Conservation (phyloP, 2,888 invertebrate genomes). For the Cheilosia vulpina region DNA sequence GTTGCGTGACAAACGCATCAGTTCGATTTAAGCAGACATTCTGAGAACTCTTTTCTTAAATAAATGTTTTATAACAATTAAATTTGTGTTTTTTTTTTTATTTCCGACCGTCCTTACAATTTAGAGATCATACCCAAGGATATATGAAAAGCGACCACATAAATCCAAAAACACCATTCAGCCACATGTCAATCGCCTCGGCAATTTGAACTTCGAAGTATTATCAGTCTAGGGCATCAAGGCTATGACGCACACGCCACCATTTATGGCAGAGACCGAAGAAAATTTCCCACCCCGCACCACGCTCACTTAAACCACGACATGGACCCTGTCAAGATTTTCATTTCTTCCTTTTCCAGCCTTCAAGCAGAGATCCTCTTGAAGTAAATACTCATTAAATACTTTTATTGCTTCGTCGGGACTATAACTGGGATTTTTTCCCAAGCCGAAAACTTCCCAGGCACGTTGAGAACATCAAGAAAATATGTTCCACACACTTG, state of each 20-base stretch:
- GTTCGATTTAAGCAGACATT: too few species aligned
- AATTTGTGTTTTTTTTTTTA: too few species aligned
- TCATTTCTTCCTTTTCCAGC: not conserved
- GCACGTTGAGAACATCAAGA: conserved; percentile 70
- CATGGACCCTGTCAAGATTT: conserved; percentile 15
- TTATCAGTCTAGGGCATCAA: conserved; percentile 37
- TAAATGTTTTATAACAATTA: too few species aligned
- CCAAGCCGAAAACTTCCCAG: conserved; percentile 44
- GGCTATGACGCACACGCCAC: conserved; percentile 27
- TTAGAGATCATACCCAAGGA: not conserved
- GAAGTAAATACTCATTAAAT: conserved; percentile 72
- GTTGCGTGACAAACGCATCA: too few species aligned
- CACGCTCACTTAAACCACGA: conserved; percentile 17
- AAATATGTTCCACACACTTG: conserved; percentile 74
- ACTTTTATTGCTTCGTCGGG: conserved; percentile 70
- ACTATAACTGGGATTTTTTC: conserved; percentile 32
- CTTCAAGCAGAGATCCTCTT: conserved; percentile 25
- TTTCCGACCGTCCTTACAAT: too few species aligned
- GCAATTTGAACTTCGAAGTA: not conserved
- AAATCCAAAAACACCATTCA: conserved; percentile 25
- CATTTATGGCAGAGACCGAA: conserved; percentile 22
- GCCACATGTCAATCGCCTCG: conserved; percentile 18
- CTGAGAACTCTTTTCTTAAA: too few species aligned
- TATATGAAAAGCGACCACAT: conserved; percentile 15
- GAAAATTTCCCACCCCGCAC: not conserved